Base-by-base conservation (phyloP, 2,797 vertebrate genomes). In the Lagocephalus sceleratus region DNA sequence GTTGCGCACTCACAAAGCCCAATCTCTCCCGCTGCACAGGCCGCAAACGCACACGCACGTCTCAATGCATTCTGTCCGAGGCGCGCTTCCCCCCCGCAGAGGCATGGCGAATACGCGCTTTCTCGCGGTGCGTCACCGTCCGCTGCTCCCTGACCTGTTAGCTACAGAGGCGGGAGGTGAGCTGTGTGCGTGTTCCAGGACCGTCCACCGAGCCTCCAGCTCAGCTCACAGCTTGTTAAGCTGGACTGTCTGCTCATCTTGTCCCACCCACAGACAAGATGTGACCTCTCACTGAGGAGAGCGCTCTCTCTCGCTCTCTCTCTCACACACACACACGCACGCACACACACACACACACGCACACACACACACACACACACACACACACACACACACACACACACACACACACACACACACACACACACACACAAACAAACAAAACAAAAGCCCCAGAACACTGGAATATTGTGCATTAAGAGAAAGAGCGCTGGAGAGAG, bases 201-300 rank as follows among this genome's bases (percentile, higher is more conserved):
- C 3, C 40, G 6, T 15, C 26, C 38, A 26, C 9, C 29, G 20
- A 19, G 40, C 40, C 65, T 73, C 52, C 66, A 58, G 67, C 63
- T 65, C 57, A 57, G 59, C 57, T 73, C 74, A 43, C 54, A 75
- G 66, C 64, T 71, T 68, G 47, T 67, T 52, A 40, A 68, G 21
- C 50, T 61, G 47, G 59, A 63, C 73, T 51, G 55, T 71, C 68
- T 59, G 60, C 62, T 75, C 75, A 66, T 66, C 59, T 51, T 21
- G 60, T 74, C 63, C 71, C 63, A 54, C 75, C 78, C 61, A 68
- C 73, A 63, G 58, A 75, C 66, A 62, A 62, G 62, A 71, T 65
- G 60, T 38, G 75, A 61, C 63, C 41, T 70, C 59, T 62, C 58
- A 47, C 51, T 25, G 23, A 25, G 4, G 23, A 5, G 23, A 25